Evolutionary conservation across 1,140 invertebrate genomes (phyloP).

Genomic region (Nomia melanderi): DNA sequence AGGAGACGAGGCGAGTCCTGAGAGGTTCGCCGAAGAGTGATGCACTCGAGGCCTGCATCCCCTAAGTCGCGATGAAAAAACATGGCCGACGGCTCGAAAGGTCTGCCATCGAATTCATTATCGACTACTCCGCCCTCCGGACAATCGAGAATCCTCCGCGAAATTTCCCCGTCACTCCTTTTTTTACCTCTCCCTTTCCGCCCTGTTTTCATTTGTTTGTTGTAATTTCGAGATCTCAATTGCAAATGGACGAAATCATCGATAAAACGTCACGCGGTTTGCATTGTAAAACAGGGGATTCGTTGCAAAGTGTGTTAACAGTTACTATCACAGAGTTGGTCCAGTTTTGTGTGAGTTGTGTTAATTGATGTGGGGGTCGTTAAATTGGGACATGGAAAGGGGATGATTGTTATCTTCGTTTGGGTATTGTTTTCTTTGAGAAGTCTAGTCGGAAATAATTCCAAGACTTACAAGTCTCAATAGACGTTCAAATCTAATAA

Average conservation of each 20-base stretch:
- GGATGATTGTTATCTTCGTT: no score
- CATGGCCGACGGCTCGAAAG: conserved; percentile 68
- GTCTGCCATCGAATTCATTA: conserved; percentile 60
- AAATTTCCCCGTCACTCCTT: conserved; percentile 7
- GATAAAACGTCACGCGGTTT: neutral
- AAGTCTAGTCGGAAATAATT: no score
- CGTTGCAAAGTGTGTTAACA: neutral
- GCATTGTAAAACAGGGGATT: neutral
- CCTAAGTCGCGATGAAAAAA: conserved; percentile 67
- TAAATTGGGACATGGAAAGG: neutral
- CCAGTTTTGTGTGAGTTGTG: neutral
- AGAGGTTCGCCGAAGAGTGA: conserved; percentile 70
- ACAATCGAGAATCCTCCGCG: conserved; percentile 10
- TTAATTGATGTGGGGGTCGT: neutral
- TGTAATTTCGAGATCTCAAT: conserved; percentile 7
- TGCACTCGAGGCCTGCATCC: conserved; percentile 72
- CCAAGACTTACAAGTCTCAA: no score
- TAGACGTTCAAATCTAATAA: no score
- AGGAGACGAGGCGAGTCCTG: conserved; percentile 68
- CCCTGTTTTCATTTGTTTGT: neutral
- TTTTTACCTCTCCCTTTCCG: neutral
- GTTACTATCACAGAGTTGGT: neutral
- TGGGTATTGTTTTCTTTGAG: no score
- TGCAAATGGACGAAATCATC: conserved; percentile 10
- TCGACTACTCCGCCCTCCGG: conserved; percentile 56